A percentile compares a stretch with the other conserved stretches of the same genome.
Evolutionary conservation across 2,797 vertebrate species (phyloP).

Genomic region (Cetoscarus ocellatus): DNA sequence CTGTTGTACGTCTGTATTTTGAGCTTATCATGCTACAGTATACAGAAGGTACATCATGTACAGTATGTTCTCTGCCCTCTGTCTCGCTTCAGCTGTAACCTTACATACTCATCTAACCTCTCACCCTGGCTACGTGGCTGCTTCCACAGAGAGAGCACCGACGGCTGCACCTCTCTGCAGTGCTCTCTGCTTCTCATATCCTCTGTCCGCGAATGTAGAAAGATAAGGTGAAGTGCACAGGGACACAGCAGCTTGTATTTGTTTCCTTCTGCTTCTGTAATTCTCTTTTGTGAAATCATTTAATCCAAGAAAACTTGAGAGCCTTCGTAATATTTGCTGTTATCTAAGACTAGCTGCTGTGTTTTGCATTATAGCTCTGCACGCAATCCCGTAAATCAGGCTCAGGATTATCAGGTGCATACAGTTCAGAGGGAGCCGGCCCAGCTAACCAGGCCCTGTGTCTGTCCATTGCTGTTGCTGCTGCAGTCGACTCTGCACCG

Average conservation of each 20-base stretch:
- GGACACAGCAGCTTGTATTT: conserved; percentile 25
- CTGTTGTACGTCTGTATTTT: too few relatives aligned
- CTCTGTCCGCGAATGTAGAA: not conserved
- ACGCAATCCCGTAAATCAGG: conserved; percentile 59
- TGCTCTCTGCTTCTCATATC: too few relatives aligned
- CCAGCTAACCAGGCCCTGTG: conserved; percentile 26
- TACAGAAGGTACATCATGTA: not conserved
- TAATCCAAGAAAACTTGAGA: conserved; percentile 7
- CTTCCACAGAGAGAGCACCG: too few relatives aligned
- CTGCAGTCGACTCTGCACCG: conserved; percentile 32
- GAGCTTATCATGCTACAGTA: not conserved
- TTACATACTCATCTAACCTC: conserved; percentile 27
- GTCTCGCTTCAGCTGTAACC: conserved; percentile 20
- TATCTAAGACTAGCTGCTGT: conserved; percentile 56
- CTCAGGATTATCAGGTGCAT: conserved; percentile 59
- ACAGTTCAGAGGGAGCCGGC: conserved; percentile 25
- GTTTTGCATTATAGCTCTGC: conserved; percentile 42
- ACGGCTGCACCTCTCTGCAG: not conserved
- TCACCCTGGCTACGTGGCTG: conserved; percentile 3
- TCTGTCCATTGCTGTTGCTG: conserved; percentile 25
- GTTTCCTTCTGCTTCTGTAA: conserved; percentile 28
- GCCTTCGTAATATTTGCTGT: conserved; percentile 42
- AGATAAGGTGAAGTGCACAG: conserved; percentile 9
- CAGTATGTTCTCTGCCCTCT: conserved; percentile 11
- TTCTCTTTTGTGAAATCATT: conserved; percentile 44